Conservation (phyloP, 1,140 invertebrate species). For the Orchestia grillus region DNA sequence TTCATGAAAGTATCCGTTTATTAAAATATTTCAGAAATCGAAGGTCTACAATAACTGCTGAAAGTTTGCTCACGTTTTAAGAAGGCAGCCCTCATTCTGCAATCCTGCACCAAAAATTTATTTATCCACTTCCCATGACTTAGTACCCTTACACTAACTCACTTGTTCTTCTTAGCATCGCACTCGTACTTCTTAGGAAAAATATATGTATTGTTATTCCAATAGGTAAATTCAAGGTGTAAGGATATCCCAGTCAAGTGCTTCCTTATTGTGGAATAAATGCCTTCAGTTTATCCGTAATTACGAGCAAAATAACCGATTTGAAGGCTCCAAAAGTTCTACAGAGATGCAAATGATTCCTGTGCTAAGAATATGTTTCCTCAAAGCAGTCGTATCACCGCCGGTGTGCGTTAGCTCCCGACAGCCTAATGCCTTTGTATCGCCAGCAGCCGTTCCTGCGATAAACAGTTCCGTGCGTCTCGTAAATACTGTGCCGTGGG, state of each 20-base stretch:
- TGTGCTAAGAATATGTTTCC: not conserved
- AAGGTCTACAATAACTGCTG: not conserved
- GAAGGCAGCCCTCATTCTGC: not conserved
- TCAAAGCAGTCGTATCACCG: not conserved
- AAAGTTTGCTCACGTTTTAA: not conserved
- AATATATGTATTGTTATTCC: not conserved
- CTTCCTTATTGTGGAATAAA: too few relatives aligned
- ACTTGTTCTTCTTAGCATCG: not conserved
- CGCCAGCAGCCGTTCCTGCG: not conserved
- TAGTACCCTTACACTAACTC: not conserved
- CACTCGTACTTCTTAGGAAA: not conserved
- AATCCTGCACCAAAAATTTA: not conserved
- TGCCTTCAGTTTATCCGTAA: not conserved
- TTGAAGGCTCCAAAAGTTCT: not conserved
- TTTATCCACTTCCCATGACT: not conserved
- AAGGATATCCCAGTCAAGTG: not conserved
- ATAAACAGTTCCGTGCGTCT: constrained; percentile 20
- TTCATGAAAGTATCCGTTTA: not conserved
- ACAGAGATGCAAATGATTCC: not conserved
- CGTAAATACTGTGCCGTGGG: constrained; percentile 30
- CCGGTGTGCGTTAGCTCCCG: constrained; percentile 22
- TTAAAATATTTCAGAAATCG: not conserved
- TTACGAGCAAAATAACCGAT: not conserved
- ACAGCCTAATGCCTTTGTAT: constrained; percentile 30
- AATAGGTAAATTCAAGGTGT: not conserved